phyloP scores from a whole-genome alignment of 2,797 vertebrate species.

The Remorina albescens region DNA sequence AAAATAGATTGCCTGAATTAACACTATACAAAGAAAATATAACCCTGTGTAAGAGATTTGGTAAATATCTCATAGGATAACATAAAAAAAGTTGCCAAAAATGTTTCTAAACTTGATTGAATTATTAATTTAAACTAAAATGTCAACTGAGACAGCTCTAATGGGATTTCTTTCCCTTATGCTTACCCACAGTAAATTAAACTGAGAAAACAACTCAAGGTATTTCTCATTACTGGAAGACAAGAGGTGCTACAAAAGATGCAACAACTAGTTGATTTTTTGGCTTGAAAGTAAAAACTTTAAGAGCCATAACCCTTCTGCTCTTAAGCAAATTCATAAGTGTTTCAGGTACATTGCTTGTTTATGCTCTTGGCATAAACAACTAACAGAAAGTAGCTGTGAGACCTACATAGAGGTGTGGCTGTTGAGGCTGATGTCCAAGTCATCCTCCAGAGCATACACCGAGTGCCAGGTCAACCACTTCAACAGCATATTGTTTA shows the following conservation, averaged over 20 bases:
- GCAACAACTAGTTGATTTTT: no score
- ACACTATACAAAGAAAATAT: not conserved
- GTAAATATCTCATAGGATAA: not conserved
- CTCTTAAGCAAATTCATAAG: slow-evolving; percentile 16
- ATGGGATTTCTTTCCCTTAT: slow-evolving; percentile 6
- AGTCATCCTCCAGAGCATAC: slow-evolving; percentile 79
- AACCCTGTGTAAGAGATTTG: not conserved
- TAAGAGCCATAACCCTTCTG: slow-evolving; percentile 13
- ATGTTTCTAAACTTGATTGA: not conserved
- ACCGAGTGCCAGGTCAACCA: slow-evolving; percentile 90
- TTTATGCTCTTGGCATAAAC: slow-evolving; percentile 42
- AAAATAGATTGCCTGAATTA: slow-evolving; percentile 5
- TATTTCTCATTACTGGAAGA: slow-evolving; percentile 27
- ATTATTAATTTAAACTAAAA: slow-evolving; percentile 1
- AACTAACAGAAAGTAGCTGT: slow-evolving; percentile 12
- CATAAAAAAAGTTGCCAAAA: not conserved
- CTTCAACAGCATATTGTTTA: slow-evolving; percentile 91
- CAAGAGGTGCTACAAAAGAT: slow-evolving; percentile 2
- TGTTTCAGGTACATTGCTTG: slow-evolving; percentile 29
- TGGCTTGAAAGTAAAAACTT: slow-evolving; percentile 21
- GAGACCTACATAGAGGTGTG: slow-evolving; percentile 83
- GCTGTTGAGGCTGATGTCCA: slow-evolving; percentile 85
- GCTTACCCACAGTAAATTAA: slow-evolving; percentile 17
- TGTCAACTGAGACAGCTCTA: not conserved
- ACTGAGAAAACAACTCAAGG: slow-evolving; percentile 9